Evolutionary conservation across 2,888 invertebrate species (phyloP).

Genomic region (Protodeltote pygarga): DNA sequence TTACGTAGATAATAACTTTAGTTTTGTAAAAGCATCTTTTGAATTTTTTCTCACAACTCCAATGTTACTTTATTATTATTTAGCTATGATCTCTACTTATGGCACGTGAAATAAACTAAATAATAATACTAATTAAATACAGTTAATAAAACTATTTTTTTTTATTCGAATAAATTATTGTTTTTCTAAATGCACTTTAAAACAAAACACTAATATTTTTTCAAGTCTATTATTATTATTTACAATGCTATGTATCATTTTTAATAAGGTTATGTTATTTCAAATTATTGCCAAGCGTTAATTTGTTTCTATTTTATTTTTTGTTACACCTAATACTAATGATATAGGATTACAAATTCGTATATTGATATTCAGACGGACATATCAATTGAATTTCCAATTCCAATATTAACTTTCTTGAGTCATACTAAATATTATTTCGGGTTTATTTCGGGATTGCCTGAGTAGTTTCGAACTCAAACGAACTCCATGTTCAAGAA

Average conservation of each 20-base stretch:
- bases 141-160: constrained; percentile 38
- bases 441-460: too few relatives aligned
- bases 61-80: constrained; percentile 72
- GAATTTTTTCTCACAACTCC: constrained; percentile 83
- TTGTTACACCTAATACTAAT: constrained; percentile 74
- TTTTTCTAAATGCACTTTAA: constrained; percentile 23
- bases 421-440: too few relatives aligned
- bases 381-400: constrained; percentile 80
- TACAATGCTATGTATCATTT: constrained; percentile 43
- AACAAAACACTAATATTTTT: constrained; percentile 31
- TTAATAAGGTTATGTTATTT: constrained; percentile 52
- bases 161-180: constrained; percentile 36
- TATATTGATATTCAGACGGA: constrained; percentile 83
- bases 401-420: too few relatives aligned
- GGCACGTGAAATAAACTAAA: constrained; percentile 79
- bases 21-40: constrained; percentile 76
- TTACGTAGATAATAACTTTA: constrained; percentile 83
- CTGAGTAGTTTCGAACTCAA: too few relatives aligned
- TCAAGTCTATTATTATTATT: constrained; percentile 35
- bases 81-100: constrained; percentile 70
- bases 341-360: constrained; percentile 84
- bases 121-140: constrained; percentile 47
- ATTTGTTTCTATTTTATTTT: constrained; percentile 66
- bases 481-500: too few relatives aligned
- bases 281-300: constrained; percentile 85